Base-by-base conservation (phyloP, 2,113 vertebrate genomes). In the Octodon degus region DNA sequence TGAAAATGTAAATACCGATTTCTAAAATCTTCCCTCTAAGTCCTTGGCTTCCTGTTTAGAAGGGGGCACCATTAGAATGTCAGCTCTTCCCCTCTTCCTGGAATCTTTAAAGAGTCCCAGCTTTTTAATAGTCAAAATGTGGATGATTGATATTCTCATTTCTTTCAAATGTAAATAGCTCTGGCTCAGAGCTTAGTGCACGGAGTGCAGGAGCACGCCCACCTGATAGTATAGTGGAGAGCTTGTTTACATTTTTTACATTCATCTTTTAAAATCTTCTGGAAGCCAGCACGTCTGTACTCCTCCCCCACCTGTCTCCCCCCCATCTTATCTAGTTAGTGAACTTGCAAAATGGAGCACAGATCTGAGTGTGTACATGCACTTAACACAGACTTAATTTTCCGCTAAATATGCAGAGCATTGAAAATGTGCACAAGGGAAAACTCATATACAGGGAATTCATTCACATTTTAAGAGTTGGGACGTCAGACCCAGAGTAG, bases 81-180 rank as follows among this genome's bases (percentile, higher is more conserved):
- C 94, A 94, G 30, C 91, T 90, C 68, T 83, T 92, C 40, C 34
- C 62, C 74, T 93, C 87, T 97, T 96, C 90, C 82, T 89, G 95
- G 55, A 89, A 86, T 89, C 79, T 77, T 89, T 88, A 47, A 86
- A 91, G 86, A 86, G 67, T 86, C 20, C 55, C 62, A 89, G 86
- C 80, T 96, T 94, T 94, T 91, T 88, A 96, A 47, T 96, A 70
- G 87, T 91, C 90, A 91, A 96, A 97, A 84, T 80, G 76, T 60
- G 92, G 87, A 84, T 87, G 85, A 97, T 91, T 91, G 74, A 94
- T 97, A 72, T 82, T 96, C 96, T 95, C 93, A 11, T 25, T 90
- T 96, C 89, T 97, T 96, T 94, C 81, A 60, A 95, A 94, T 37
- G 82, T 3, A 25, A 88, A 96, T 96, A 93, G 93, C 89, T 86